These are phyloP conservation scores for Mesembrinibis cayennensis DNA, from an alignment of 2,113 vertebrate genomes.

Conservation along the genomic window DNA sequence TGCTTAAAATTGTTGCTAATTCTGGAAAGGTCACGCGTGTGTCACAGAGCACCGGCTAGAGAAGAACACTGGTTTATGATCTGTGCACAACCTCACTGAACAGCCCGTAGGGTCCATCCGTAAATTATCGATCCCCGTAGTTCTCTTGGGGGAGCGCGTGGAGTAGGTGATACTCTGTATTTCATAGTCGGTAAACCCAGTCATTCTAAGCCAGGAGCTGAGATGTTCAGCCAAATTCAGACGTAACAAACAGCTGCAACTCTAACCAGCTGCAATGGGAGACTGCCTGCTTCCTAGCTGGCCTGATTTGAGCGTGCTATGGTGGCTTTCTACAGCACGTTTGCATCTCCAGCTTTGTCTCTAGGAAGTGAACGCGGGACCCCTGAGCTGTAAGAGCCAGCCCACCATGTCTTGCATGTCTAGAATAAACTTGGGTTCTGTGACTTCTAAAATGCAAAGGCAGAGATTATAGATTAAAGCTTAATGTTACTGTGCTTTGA, in stretches of 20 bases:
- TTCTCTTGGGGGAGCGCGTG: neutral
- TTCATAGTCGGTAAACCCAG: neutral
- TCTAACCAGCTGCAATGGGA: neutral
- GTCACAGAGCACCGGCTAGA: neutral
- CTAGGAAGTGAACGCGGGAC: neutral
- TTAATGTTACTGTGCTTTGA: neutral
- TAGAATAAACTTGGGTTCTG: neutral
- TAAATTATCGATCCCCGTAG: neutral
- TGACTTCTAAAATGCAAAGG: neutral
- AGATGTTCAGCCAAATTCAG: neutral
- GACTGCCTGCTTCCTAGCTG: fast-evolving
- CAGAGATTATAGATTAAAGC: neutral
- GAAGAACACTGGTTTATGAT: neutral
- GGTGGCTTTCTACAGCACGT: neutral
- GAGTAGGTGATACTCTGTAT: neutral
- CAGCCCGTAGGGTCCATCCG: neutral
- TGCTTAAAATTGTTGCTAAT: neutral
- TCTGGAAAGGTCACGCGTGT: neutral
- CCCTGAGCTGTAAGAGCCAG: neutral
- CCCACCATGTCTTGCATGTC: neutral
- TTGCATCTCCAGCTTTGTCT: neutral
- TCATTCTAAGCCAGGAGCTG: neutral
- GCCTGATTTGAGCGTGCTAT: neutral
- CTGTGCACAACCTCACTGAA: neutral
- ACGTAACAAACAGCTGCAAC: neutral